Evolutionary conservation across 2,113 vertebrate species (phyloP), one percentile per base, ranked within the genome.

Genomic region (Loxodonta africana): DNA sequence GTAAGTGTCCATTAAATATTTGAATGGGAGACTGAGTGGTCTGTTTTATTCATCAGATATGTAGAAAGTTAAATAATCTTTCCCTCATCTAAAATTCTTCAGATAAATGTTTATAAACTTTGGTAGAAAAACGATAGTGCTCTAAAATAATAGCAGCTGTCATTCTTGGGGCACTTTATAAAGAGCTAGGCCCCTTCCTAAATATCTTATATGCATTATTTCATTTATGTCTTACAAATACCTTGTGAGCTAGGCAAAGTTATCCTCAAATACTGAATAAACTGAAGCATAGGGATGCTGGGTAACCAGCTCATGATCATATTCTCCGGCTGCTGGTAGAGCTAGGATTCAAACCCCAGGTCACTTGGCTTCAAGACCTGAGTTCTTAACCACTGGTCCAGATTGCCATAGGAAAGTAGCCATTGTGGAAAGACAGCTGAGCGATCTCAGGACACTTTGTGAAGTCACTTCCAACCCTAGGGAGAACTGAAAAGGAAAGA

Each of bases 51-150:
- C 41, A 86, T 57, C n/a, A 84, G 63, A 76, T 81, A 92, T 23
- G 71, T 84, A 65, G 63, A 53, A 92, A 84, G 80, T 83, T 92
- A 87, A 94, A 87, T n/a, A 82, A 94, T 86, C 73, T 87, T 86
- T 18, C 37, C 25, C 14, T 96, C n/a, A 41, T 91, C 87, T 88
- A 87, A 92, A 85, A 33, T 89, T 92, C 20, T 62, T 74, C 2
- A 96, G 48, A 95, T 20, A 37, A 28, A n/a, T 90, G 33, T 92
- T 93, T 74, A 74, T 83, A 88, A 83, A 9, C 48, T 63, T 87
- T 69, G 46, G 53, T 67, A 83, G 21, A 33, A 83, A 83, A 95
- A 23, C 37, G 37, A 37, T 37, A 37, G 37, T 37, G 37, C 37
- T 37, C 37, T 37, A 37, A 37, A 80, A 86, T 21, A 84, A 63